Base-by-base conservation (phyloP, 1,140 invertebrate species). In the Nephotettix cincticeps region DNA sequence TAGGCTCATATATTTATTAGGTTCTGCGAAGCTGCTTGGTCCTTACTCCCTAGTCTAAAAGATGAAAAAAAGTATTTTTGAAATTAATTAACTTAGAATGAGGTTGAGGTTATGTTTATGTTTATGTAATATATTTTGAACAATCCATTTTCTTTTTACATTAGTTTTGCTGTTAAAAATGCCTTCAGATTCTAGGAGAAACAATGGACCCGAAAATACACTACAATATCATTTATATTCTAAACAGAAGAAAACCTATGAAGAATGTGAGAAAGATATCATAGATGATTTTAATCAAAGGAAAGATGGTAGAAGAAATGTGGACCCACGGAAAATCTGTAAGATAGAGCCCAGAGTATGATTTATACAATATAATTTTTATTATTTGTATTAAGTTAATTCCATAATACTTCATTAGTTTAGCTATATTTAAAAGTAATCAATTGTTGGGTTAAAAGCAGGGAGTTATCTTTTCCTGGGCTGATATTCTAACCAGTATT, bases 271-370 rank as follows among this genome's bases (percentile, higher is more conserved):
- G 19, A 70, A 69, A 14, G 67, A 72, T 25, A 14, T 72, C 11
- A 1, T 64, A 13, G 43, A 65, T 43, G 17, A 27, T 40, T 19
- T 14, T 17, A 65, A 69, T 29, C 27, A 21, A 40, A 61, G 86
- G 67, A 76, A 71, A 11, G 86, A 88, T 80, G 82, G 80, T 9
- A 77, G 87, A 68, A 74, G 77, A 32, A 63, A 75, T 32, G 74
- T 79, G 66, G 81, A 87, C 72, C 77, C 84, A 11, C 76, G 86
- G 72, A 84, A 86, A 81, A 84, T 88, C 68, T 88, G 87, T 88
- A 85, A 84, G 83, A n/a, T n/a, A n/a, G n/a, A 75, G 43, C 30
- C 1, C 6, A 47, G 6, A 11, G 21, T 29, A 13, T 28, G 27
- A 0, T 28, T 13, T 3, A 51, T 25, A 51, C 23, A 21, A 27